Evolutionary conservation across 2,888 invertebrate species (phyloP).

Genomic region (Liodrosophila aerea): DNA sequence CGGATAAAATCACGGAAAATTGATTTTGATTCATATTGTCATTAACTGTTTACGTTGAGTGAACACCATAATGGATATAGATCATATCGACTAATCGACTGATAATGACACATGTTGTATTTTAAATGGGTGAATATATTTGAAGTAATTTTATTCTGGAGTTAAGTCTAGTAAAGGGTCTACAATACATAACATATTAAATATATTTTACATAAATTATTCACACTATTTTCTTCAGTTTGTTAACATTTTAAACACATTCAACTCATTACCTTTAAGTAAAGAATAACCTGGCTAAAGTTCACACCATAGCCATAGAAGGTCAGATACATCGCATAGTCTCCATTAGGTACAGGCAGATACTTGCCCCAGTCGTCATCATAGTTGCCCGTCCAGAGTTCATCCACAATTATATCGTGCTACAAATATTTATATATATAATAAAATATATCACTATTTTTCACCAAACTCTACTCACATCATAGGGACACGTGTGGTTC

Average conservation of each 20-base stretch:
- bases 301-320: background rate
- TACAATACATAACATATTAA: no score
- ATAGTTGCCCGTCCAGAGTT: slow-evolving; percentile 14
- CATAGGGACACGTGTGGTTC: slow-evolving; percentile 9
- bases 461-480: background rate
- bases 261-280: background rate
- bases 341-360: slow-evolving; percentile 1
- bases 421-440: background rate
- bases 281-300: background rate
- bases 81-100: no score
- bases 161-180: no score
- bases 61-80: no score
- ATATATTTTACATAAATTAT: no score
- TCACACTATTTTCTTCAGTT: no score
- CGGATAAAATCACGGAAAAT: background rate
- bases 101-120: no score
- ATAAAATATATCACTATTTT: background rate
- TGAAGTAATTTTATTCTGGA: no score
- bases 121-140: no score
- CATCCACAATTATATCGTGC: slow-evolving; percentile 11
- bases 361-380: slow-evolving; percentile 1
- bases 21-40: no score
- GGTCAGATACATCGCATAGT: background rate
- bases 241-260: background rate
- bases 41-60: no score